These are phyloP conservation scores for Brachynemurus nebulosus DNA, from an alignment of 2,888 invertebrate genomes.

Conservation along the genomic window DNA sequence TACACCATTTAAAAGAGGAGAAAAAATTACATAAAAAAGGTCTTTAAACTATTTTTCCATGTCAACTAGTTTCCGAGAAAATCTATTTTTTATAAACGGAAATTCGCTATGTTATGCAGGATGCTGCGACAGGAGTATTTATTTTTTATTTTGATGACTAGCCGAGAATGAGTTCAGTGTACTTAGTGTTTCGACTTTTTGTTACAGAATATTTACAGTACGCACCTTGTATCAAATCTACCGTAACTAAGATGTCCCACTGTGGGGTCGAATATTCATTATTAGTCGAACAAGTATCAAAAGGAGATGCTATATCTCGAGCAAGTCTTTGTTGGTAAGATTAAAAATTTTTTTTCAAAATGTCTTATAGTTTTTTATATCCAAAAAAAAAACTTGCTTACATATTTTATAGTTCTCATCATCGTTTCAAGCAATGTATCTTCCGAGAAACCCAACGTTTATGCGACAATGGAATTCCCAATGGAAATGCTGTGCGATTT, in stretches of 20 bases:
- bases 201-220: conserved; percentile 41
- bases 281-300: conserved; percentile 41
- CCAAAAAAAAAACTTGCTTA: background rate
- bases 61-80: too few species aligned
- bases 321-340: conserved; percentile 42
- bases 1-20: too few species aligned
- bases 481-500: conserved; percentile 37
- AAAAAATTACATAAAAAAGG: too few species aligned
- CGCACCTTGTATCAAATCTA: conserved; percentile 44
- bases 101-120: too few species aligned
- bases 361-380: too few species aligned
- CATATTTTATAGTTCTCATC: conserved; percentile 38
- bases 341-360: background rate
- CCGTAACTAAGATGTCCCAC: conserved; percentile 37
- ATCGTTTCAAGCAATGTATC: conserved; percentile 43
- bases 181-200: background rate
- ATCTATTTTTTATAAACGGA: too few species aligned
- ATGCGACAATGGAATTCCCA: conserved; percentile 34
- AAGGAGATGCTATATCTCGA: conserved; percentile 36
- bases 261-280: conserved; percentile 42
- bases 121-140: too few species aligned
- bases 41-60: too few species aligned
- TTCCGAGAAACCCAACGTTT: conserved; percentile 35
- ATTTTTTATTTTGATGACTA: too few species aligned
- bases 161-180: too few species aligned